phyloP scores from a whole-genome alignment of 2,797 vertebrate species.

The Notoglanidium macrostoma region DNA sequence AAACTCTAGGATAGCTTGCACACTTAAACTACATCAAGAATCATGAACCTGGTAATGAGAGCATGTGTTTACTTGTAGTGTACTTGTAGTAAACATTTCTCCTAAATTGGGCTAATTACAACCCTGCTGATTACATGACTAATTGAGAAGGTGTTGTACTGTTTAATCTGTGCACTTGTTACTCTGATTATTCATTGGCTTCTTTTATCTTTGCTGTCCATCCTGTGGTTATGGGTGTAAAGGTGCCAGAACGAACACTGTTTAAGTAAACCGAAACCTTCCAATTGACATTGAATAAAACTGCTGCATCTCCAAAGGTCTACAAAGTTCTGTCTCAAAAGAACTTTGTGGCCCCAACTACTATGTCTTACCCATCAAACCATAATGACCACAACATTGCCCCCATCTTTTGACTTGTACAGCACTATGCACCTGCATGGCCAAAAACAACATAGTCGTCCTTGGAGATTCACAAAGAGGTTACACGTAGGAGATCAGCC shows the following conservation, averaged over 20 bases:
- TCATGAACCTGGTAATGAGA: constrained; percentile 26
- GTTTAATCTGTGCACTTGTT: constrained; percentile 47
- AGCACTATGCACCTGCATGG: constrained; percentile 43
- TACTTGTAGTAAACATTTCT: constrained; percentile 36
- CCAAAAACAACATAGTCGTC: constrained; percentile 55
- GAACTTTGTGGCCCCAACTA: constrained; percentile 1
- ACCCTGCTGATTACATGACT: constrained; percentile 51
- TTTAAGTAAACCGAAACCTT: not conserved
- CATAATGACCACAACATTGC: constrained; percentile 40
- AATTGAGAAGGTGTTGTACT: constrained; percentile 49
- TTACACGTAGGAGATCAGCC: constrained; percentile 50
- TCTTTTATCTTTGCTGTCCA: constrained; percentile 35
- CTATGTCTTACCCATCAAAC: constrained; percentile 29
- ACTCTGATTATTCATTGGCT: constrained; percentile 49
- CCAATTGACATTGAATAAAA: not conserved
- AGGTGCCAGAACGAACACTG: constrained; percentile 8
- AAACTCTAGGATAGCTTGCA: constrained; percentile 13
- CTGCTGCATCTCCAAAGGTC: not conserved
- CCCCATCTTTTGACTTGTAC: constrained; percentile 39
- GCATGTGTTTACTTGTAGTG: constrained; percentile 48
- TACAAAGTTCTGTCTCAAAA: constrained; percentile 22
- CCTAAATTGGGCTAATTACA: constrained; percentile 50
- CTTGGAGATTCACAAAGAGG: constrained; percentile 58
- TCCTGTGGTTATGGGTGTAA: constrained; percentile 23
- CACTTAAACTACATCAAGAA: constrained; percentile 58